Evolutionary conservation across 2,888 invertebrate genomes (phyloP).

Genomic region (Tillus elongatus): DNA sequence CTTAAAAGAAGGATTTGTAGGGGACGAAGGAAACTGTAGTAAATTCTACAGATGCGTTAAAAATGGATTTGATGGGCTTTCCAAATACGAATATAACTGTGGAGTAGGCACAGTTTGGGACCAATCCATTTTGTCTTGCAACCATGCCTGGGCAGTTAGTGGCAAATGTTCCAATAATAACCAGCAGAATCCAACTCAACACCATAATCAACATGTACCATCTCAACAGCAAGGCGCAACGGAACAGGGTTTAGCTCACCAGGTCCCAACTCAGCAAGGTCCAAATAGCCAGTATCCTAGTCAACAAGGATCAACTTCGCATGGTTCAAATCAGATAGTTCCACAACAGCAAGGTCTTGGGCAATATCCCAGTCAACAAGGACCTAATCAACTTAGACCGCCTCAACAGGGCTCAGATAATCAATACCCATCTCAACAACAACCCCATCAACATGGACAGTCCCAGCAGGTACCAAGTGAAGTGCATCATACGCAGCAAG

Average conservation of each 20-base stretch:
- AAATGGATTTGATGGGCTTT: conserved; percentile 50
- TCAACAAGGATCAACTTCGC: conserved; percentile 10
- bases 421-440: conserved; percentile 13
- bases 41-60: conserved; percentile 69
- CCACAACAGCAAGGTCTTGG: no score
- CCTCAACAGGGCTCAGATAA: conserved; percentile 11
- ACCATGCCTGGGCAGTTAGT: conserved; percentile 53
- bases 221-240: conserved; percentile 14
- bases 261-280: conserved; percentile 7
- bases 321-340: not conserved
- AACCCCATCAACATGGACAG: conserved; percentile 7
- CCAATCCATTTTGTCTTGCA: conserved; percentile 55
- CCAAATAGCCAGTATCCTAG: conserved; percentile 12
- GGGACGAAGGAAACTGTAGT: conserved; percentile 57
- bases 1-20: conserved; percentile 62
- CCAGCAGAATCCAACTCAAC: no score
- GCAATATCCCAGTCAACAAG: conserved; percentile 9
- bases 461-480: not conserved
- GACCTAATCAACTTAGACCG: no score
- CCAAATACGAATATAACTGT: conserved; percentile 61
- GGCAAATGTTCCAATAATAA: conserved; percentile 18
- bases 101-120: conserved; percentile 72
- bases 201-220: conserved; percentile 26
- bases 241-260: no score
- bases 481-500: conserved; percentile 6